These are phyloP conservation scores for Apis cerana DNA, from an alignment of 1,140 invertebrate genomes.

Conservation along the genomic window DNA sequence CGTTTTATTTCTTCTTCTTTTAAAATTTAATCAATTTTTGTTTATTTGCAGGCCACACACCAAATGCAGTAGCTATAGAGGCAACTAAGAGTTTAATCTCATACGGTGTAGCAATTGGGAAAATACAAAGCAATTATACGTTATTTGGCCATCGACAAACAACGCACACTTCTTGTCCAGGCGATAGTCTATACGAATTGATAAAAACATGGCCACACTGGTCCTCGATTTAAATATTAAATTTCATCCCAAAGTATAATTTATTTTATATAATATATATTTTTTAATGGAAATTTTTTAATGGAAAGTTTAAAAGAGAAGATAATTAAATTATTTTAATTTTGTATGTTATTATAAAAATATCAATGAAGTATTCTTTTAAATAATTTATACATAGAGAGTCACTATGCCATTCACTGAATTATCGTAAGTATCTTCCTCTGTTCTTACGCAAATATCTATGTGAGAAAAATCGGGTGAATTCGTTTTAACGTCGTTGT, in stretches of 20 bases:
- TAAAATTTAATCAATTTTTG: no score
- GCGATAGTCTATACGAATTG: constrained; percentile 80
- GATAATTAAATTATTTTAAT: no score
- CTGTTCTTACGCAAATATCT: constrained; percentile 81
- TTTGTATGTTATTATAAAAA: background rate
- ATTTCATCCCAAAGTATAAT: background rate
- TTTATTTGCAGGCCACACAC: constrained; percentile 77
- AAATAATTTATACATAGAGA: constrained; percentile 54
- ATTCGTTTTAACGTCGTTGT: background rate
- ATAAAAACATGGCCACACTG: constrained; percentile 82
- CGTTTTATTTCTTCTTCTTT: no score
- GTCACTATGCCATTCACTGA: constrained; percentile 78
- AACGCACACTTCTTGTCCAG: constrained; percentile 78
- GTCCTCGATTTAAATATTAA: constrained; percentile 23
- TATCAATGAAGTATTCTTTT: background rate
- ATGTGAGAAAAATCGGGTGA: constrained; percentile 66
- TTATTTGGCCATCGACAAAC: constrained; percentile 81
- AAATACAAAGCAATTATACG: constrained; percentile 76
- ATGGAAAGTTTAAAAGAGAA: background rate
- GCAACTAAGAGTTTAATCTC: constrained; percentile 76
- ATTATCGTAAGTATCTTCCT: constrained; percentile 81
- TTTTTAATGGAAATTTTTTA: no score
- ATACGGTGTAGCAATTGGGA: constrained; percentile 72
- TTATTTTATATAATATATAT: background rate
- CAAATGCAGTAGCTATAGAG: constrained; percentile 76